Evolutionary conservation across 2,113 vertebrate genomes (phyloP), one percentile per base, ranked within the genome.

Genomic region (Scatophagus argus): DNA sequence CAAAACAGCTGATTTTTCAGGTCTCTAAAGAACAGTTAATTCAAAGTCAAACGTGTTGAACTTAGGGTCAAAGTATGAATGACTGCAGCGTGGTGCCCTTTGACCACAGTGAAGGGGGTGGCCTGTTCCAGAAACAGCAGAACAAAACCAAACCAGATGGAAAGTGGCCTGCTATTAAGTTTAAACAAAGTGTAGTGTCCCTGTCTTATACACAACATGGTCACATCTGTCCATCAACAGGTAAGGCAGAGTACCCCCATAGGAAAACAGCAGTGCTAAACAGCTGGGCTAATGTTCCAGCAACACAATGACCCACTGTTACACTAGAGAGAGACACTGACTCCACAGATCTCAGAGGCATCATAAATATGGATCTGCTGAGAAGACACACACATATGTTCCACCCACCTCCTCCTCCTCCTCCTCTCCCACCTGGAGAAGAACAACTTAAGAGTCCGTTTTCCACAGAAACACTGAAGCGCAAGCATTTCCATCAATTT

Each of bases 401-500:
- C 75, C 83, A 34, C 85, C 83, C 85, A 88, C 72, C 56, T 51
- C 49, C 34, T 29, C 44, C 47, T 79, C 61, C 46, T 80, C 79
- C 74, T 79, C 52, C 62, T 83, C 64, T 87, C 70, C 71, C 86
- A 92, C 88, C 90, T 81, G 83, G 77, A 87, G 77, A 90, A 14
- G 9, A 78, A 85, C 62, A 41, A 85, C 64, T 81, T 66, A 81
- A 74, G 69, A 39, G 34, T 73, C 41, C 19, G 38, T 65, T 84
- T 77, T 62, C 76, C 76, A 81, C 36, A 77, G 36, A 84, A 84
- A 89, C 74, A 84, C 58, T 63, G 47, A 79, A 88, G 84, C 62
- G 79, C 43, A 29, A 82, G 41, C 46, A 81, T 90, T 86, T 91
- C 82, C 89, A 90, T 92, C 67, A 38, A 80, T 88, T 89, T 89